Conservation (phyloP, 2,113 vertebrate genomes). For the Raja brachyura region DNA sequence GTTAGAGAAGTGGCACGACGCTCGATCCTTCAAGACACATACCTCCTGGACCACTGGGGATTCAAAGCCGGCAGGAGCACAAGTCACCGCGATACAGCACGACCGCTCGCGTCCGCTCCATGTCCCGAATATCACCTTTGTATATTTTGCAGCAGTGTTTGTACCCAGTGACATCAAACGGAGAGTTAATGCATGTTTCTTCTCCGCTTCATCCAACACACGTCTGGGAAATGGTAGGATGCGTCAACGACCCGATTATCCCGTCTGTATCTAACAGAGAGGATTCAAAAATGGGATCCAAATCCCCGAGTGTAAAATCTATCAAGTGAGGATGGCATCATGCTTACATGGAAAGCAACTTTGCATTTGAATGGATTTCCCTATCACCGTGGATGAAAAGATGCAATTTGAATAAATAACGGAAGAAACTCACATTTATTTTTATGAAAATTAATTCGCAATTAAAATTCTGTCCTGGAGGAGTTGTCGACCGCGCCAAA, state of each 20-base stretch:
- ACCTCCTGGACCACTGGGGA: not conserved
- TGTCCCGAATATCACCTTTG: not conserved
- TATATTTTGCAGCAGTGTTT: not conserved
- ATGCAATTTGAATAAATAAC: not conserved
- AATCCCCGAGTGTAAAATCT: not conserved
- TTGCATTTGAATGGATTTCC: not conserved
- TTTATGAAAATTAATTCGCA: constrained; percentile 6
- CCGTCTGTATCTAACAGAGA: not conserved
- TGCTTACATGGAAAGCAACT: constrained; percentile 3
- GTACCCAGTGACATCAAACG: not conserved
- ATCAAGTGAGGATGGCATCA: not conserved
- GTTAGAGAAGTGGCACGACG: not conserved
- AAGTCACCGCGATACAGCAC: not conserved
- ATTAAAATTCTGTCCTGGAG: not conserved
- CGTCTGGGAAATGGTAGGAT: not conserved
- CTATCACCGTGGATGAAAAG: constrained; percentile 14
- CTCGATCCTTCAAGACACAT: constrained; percentile 2
- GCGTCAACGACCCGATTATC: not conserved
- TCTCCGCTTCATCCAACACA: not conserved
- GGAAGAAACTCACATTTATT: not conserved
- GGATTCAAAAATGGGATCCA: not conserved
- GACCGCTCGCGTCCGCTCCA: not conserved
- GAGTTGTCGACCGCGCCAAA: not conserved
- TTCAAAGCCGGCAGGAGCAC: not conserved
- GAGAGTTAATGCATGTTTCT: too few relatives aligned